Evolutionary conservation across 1,140 invertebrate genomes (phyloP).

Genomic region (Aphelenchoides besseyi): DNA sequence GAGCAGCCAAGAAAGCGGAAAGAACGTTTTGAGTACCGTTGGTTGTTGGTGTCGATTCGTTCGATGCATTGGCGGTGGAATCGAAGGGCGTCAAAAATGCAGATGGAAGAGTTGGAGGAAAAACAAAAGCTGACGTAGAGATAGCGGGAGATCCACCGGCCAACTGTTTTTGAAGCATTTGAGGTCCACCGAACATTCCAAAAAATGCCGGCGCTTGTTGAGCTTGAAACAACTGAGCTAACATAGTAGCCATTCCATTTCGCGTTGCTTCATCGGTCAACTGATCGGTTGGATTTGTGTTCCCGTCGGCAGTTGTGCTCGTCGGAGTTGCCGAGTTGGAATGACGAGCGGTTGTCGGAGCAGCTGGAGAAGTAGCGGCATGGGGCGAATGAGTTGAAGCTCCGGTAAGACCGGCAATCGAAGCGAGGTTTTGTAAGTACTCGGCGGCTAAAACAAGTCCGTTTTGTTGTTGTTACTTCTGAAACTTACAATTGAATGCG

Average conservation of each 20-base stretch:
- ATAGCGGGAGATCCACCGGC: not conserved
- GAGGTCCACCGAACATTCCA: not conserved
- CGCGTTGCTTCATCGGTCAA: not conserved
- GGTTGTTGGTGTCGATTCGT: conserved; percentile 11
- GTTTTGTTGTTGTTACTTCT: not conserved
- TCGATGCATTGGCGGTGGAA: not conserved
- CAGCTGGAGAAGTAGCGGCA: conserved; percentile 1
- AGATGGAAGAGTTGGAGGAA: not conserved
- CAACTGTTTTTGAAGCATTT: conserved; percentile 12
- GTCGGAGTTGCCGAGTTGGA: conserved; percentile 1
- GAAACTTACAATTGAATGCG: conserved; percentile 6
- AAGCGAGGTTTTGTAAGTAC: conserved; percentile 1
- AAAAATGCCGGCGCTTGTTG: not conserved
- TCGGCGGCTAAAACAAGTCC: not conserved
- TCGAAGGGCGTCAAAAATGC: not conserved
- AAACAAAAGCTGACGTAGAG: not conserved
- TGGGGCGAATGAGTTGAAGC: not conserved
- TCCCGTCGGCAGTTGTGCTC: not conserved
- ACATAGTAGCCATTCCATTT: not conserved
- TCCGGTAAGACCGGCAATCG: not conserved
- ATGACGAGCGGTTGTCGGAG: not conserved
- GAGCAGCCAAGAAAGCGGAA: not conserved
- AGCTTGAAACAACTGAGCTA: not conserved
- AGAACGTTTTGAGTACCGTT: not conserved
- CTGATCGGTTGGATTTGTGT: not conserved